These are phyloP conservation scores for Onychomys leucogaster DNA, from an alignment of 2,797 vertebrate species.

Conservation along the genomic window DNA sequence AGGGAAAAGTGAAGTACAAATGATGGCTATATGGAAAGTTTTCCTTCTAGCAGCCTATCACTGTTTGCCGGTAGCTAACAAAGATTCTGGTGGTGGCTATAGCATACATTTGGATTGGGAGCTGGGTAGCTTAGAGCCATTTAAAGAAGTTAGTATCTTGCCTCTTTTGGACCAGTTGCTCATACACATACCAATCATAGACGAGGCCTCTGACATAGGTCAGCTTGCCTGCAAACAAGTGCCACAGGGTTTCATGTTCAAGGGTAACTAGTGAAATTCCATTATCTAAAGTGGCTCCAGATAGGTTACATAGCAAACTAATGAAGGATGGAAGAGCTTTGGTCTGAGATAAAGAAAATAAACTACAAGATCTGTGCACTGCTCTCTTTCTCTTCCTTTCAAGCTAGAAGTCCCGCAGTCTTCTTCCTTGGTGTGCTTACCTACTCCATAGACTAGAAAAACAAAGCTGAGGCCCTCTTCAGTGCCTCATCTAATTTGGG, in stretches of 20 bases:
- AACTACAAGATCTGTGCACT: neutral
- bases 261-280: constrained; percentile 4
- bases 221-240: constrained; percentile 4
- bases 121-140: neutral
- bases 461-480: constrained; percentile 5
- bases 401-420: neutral
- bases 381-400: neutral
- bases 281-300: neutral
- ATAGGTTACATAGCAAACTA: constrained; percentile 32
- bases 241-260: constrained; percentile 1
- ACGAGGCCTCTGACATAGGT: neutral
- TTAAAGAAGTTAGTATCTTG: neutral
- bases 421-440: neutral
- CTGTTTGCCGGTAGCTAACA: neutral
- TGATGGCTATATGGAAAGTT: constrained; percentile 36
- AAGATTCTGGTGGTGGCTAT: constrained; percentile 6
- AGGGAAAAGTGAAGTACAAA: constrained; percentile 32
- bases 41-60: neutral
- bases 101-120: neutral
- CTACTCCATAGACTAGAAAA: constrained; percentile 41
- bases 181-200: neutral
- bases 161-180: neutral
- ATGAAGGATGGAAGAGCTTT: neutral
- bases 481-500: constrained; percentile 16
- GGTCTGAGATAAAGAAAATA: constrained; percentile 26